Evolutionary conservation across 2,888 invertebrate genomes (phyloP).

Genomic region (Heliconius sara): DNA sequence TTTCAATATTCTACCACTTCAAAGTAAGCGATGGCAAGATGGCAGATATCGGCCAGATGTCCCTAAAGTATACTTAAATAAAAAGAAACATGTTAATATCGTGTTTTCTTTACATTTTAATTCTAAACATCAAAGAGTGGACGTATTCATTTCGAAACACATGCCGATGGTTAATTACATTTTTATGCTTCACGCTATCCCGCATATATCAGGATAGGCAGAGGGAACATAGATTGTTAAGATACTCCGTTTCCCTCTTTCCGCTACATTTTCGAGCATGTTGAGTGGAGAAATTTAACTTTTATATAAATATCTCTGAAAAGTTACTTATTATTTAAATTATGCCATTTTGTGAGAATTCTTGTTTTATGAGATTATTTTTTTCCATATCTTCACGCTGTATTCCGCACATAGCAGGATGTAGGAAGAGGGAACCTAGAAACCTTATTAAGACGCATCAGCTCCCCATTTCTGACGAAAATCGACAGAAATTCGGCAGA

Average conservation of each 20-base stretch:
- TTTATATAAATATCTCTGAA: too few species aligned
- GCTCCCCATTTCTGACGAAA: too few species aligned
- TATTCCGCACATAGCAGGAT: too few species aligned
- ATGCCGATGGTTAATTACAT: neutral
- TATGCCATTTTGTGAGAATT: too few species aligned
- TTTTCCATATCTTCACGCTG: too few species aligned
- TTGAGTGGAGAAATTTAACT: neutral
- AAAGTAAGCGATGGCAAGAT: neutral
- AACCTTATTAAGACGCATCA: too few species aligned
- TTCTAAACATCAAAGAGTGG: conserved; percentile 9
- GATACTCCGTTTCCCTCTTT: neutral
- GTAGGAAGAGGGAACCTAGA: too few species aligned
- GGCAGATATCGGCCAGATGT: neutral
- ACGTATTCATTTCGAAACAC: neutral
- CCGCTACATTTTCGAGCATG: neutral
- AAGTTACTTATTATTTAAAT: too few species aligned
- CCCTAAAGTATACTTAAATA: neutral
- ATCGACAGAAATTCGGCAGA: too few species aligned
- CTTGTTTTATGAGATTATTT: too few species aligned
- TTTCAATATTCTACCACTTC: neutral
- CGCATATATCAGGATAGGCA: neutral
- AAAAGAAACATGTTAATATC: neutral
- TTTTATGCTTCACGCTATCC: neutral
- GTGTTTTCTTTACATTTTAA: conserved; percentile 15
- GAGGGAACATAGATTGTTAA: neutral